Base-by-base conservation (phyloP, 92 coral and sea anemone genomes). In the Porites rus region DNA sequence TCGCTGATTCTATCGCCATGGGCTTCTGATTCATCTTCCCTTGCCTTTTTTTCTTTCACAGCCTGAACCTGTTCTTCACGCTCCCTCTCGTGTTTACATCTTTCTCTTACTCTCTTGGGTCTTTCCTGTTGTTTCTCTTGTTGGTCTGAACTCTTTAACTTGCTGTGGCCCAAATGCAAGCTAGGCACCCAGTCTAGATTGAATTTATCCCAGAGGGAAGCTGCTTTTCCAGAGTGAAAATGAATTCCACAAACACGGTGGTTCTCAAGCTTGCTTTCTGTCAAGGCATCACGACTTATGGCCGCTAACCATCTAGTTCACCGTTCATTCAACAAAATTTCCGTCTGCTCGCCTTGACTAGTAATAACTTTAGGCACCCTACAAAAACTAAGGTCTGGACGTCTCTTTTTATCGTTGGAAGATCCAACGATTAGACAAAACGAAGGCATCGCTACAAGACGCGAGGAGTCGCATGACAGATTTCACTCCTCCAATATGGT, bases 321-420 rank as follows among this genome's bases (percentile, higher is more conserved):
- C 16, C 91, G 61, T 80, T 92, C 90, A 43, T 90, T 88, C n/a
- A 90, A 83, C 85, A 91, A 84, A 78, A 88, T 83, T 74, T 88
- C 87, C 24, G 60, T 88, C 72, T 69, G 73, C 65, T 87, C 68
- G 50, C 86, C 91, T 87, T 87, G 91, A 69, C 72, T 72, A 21
- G 82, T 68, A 24, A 87, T 72, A 78, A 87, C 65, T 88, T 88
- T 81, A 9, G 83, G 91, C 87, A 88, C 91, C 22, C 91, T 76
- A 82, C 91, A 81, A 64, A 62, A 88, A 88, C 81, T 72, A 82
- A 88, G 83, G 72, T 88, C 84, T 53, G 76, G 76, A 52, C 87
- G 64, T 74, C 77, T 82, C n/a, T 52, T 66, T 64, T 81, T 72
- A 74, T 80, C 71, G 65, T 87, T 64, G 69, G 87, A 87, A 80